Base-by-base conservation (phyloP, 2,888 invertebrate genomes). In the Scaptomyza cyrtandrae region DNA sequence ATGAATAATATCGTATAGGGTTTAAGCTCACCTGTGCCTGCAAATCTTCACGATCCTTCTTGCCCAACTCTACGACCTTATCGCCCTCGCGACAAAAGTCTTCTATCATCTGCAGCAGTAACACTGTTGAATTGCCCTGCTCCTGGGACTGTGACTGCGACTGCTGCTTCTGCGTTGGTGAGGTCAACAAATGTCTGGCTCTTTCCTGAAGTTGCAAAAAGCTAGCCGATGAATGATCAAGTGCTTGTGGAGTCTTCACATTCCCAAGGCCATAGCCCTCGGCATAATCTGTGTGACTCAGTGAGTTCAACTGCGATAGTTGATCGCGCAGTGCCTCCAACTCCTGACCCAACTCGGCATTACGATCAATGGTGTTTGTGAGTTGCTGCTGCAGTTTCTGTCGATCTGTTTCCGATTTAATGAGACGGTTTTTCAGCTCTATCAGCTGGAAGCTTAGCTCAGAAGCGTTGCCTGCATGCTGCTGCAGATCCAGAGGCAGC, bases 21-120 rank as follows among this genome's bases (percentile, higher is more conserved):
- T 29, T 7, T 0, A 24, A 57, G 7, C 88, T 92, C 89, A 96
- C 96, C 95, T 97, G 96, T 66, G 95, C 94, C 49, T 94, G 94
- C 71, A 96, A 91, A 90, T 97, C 97, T 73, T 95, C 95, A 27
- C 94, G 93, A 78, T 96, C 96, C 53, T 93, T 93, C 76, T 93
- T 94, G 41, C 95, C 93, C 33, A 93, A 93, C 59, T 96, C 96
- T 11, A 95, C 91, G 63, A 95, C 93, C 68, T 93, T 93, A 80
- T 94, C 93, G 76, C 93, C 93, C 86, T 94, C 93, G 57, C 93
- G 91, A 69, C 93, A 94, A 43, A 95, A 92, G 78, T 95, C 94
- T 77, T 95, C 95, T 54, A 95, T 93, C 65, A 95, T 89, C 75
- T 94, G 93, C 45, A 94, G 74, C 56, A 94, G 73, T 33, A 92